Evolutionary conservation across 2,797 vertebrate genomes (phyloP), one percentile per base, ranked within the genome.

Genomic region (Argya squamiceps): DNA sequence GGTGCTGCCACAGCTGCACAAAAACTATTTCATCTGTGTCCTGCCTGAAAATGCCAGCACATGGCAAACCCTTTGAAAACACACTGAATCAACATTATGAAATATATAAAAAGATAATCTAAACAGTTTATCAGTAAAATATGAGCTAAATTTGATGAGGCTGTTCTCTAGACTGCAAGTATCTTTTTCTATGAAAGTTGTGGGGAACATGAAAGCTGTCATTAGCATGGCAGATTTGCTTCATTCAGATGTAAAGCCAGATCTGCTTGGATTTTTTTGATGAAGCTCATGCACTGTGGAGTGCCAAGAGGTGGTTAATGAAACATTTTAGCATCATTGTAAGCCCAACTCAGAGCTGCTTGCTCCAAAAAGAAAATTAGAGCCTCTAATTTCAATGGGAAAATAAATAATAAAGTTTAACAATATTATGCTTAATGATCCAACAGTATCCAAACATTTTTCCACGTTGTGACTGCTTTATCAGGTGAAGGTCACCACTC

Each of bases 101-200:
- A 37, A 52, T 43, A 29, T 58, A 84, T 85, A 90, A 91, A 92
- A 94, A 80, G 84, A 92, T 84, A 91, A 71, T 89, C 74, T 87
- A 80, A 89, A 83, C 49, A 74, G 41, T 77, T 88, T 74, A 36
- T 80, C 2, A 4, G 81, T 74, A 75, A 94, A 96, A 93, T 67
- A 53, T 46, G 71, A 88, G 64, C 86, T 91, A 91, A 87, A 94
- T 93, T 91, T 77, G 93, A 83, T 80, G 81, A 87, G 88, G 50
- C 68, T 80, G 53, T 83, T 68, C 89, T 95, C 81, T 92, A 71
- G 78, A 85, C 78, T 89, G 37, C 19, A 68, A 86, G 58, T 68
- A 39, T 65, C 83, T 84, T 67, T 94, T 69, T 84, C 90, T 53
- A 2, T 87, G 83, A 60, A 84, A 82, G 71, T 32, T 67, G 50